These are phyloP conservation scores for Gallinago stenura DNA, from an alignment of 2,797 vertebrate species.

Conservation along the genomic window DNA sequence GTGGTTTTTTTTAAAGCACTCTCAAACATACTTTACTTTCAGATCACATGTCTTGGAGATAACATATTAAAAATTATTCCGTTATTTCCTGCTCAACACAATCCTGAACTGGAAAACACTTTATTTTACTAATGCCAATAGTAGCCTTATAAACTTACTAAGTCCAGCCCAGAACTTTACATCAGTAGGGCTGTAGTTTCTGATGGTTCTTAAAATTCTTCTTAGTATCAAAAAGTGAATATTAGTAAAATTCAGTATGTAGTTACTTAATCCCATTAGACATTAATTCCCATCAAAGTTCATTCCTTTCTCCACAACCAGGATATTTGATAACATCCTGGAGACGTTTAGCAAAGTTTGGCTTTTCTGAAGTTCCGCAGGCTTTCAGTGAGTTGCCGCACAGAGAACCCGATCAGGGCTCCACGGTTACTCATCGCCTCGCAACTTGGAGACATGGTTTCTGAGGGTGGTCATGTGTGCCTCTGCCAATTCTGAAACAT, in stretches of 20 bases:
- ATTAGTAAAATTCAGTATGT: background rate
- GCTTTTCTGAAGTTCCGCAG: background rate
- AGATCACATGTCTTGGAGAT: background rate
- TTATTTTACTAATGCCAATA: background rate
- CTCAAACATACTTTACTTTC: background rate
- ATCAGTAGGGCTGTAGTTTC: background rate
- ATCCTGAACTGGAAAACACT: background rate
- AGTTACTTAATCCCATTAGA: background rate
- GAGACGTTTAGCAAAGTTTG: background rate
- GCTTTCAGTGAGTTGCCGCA: background rate
- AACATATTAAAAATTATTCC: background rate
- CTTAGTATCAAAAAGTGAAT: background rate
- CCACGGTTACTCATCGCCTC: background rate
- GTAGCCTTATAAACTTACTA: background rate
- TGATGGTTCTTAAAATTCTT: background rate
- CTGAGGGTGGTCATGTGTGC: background rate
- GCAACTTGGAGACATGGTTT: background rate
- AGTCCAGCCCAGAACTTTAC: background rate
- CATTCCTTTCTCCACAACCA: background rate
- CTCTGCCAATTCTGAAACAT: background rate
- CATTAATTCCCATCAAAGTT: constrained; percentile 24
- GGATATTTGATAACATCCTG: background rate
- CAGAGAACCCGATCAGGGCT: background rate
- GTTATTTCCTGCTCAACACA: background rate
- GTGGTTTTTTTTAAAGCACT: background rate